Evolutionary conservation across 2,888 invertebrate genomes (phyloP).

Genomic region (Acanthosepion lycidas): DNA sequence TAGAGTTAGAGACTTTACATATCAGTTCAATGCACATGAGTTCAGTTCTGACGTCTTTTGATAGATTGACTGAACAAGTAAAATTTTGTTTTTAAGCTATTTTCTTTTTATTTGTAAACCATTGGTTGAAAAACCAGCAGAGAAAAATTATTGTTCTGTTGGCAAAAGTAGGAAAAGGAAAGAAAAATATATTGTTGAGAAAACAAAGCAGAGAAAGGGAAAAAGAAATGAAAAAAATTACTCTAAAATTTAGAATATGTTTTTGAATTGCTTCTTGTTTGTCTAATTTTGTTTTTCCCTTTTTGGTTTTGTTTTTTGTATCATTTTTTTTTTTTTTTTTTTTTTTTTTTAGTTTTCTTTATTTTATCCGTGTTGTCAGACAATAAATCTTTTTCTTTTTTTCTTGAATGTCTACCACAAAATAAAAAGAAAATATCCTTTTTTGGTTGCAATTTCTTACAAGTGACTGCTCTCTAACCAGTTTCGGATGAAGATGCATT

Average conservation of each 20-base stretch:
- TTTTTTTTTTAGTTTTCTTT: not conserved
- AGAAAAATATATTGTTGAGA: not conserved
- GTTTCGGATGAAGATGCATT: not conserved
- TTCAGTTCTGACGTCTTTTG: not conserved
- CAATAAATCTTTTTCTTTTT: not conserved
- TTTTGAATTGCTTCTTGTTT: not conserved
- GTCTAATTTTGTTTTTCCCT: not conserved
- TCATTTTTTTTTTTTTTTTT: not conserved
- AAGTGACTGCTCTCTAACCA: conserved; percentile 33
- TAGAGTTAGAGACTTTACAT: too few species aligned
- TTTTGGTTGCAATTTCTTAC: not conserved
- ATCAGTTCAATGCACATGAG: not conserved
- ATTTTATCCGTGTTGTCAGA: not conserved
- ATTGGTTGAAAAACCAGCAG: not conserved
- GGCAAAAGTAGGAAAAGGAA: not conserved
- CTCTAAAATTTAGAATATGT: not conserved
- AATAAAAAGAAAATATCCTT: not conserved
- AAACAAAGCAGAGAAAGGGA: not conserved
- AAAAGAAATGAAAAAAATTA: not conserved
- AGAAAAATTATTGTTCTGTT: not conserved
- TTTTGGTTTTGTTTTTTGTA: not conserved
- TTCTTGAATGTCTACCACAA: not conserved
- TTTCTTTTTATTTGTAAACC: not conserved
- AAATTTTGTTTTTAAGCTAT: not conserved
- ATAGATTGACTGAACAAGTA: too few species aligned